These are phyloP conservation scores for Dasyurus viverrinus DNA, from an alignment of 2,113 vertebrate species.

Conservation along the genomic window DNA sequence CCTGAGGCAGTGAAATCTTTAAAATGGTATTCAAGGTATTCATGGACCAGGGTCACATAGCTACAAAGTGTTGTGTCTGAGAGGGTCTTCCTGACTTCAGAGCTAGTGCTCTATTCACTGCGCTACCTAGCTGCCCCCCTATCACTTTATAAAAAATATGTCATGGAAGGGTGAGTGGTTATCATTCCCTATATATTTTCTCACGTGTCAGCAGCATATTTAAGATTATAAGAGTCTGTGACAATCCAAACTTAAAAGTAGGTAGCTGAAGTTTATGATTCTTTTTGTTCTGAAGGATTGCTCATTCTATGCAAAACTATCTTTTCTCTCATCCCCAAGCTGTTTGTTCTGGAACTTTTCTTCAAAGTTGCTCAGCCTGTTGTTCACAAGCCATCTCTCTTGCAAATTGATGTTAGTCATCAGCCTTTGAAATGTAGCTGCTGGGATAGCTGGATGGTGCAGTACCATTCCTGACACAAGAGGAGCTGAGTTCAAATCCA, in stretches of 20 bases:
- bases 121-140: too few species aligned
- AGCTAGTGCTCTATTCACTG: too few species aligned
- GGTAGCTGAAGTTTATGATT: neutral
- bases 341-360: neutral
- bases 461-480: too few species aligned
- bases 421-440: too few species aligned
- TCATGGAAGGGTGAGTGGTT: too few species aligned
- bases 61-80: too few species aligned
- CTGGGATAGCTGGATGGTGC: too few species aligned
- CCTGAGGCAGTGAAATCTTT: too few species aligned
- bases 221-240: neutral
- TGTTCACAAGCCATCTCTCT: neutral
- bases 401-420: neutral
- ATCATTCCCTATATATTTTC: neutral
- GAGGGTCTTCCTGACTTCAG: too few species aligned
- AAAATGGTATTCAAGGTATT: too few species aligned
- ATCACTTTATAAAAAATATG: neutral
- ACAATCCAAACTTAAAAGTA: neutral
- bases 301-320: conserved; percentile 7
- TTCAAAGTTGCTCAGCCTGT: neutral
- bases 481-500: too few species aligned
- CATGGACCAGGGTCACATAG: too few species aligned
- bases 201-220: neutral
- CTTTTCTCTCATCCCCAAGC: neutral
- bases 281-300: neutral